Conservation (phyloP, 2,113 vertebrate genomes). For the Chiloscyllium plagiosum region DNA sequence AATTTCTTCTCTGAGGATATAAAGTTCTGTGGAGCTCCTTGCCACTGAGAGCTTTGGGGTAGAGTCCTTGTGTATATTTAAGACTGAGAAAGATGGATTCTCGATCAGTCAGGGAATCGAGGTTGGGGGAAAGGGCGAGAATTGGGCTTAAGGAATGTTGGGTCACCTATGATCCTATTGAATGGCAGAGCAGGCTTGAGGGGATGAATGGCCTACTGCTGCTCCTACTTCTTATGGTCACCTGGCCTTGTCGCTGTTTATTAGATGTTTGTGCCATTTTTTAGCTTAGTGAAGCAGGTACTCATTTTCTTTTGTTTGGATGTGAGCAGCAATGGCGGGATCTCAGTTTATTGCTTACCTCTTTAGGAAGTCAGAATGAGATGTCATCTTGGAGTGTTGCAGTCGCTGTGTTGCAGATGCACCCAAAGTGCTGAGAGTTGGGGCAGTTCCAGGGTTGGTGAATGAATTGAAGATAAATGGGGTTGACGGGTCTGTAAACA, state of each 20-base stretch:
- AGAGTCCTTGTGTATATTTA: too few species aligned
- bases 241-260: neutral
- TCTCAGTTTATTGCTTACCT: neutral
- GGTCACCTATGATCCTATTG: too few species aligned
- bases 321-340: neutral
- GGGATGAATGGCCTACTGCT: too few species aligned
- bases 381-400: neutral
- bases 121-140: too few species aligned
- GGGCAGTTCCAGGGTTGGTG: neutral
- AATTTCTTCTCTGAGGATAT: too few species aligned
- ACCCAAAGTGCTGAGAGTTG: neutral
- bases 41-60: too few species aligned
- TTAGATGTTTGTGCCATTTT: neutral
- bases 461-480: neutral
- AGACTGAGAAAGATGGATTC: too few species aligned
- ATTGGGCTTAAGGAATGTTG: too few species aligned
- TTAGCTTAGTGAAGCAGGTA: neutral
- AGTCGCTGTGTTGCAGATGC: neutral
- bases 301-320: neutral
- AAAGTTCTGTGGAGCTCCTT: too few species aligned
- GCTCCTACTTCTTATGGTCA: too few species aligned
- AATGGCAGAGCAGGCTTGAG: too few species aligned
- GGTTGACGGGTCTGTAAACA: neutral
- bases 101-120: too few species aligned
- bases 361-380: neutral